phyloP scores from a whole-genome alignment of 2,888 invertebrate species.

The Protophormia terraenovae region DNA sequence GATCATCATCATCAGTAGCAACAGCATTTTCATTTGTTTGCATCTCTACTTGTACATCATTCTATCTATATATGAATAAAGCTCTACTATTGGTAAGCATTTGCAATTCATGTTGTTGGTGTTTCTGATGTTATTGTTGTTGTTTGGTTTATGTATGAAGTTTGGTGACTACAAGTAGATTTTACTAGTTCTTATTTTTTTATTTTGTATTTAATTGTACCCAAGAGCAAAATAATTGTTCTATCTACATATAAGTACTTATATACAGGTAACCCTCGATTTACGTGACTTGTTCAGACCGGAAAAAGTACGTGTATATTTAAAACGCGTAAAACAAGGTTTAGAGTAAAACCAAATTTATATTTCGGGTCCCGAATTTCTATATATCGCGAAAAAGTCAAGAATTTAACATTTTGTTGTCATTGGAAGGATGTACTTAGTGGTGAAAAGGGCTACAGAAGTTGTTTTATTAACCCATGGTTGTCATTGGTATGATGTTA shows the following conservation, averaged over 20 bases:
- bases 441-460: no score
- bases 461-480: no score
- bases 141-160: not conserved
- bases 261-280: no score
- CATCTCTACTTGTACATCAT: not conserved
- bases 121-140: not conserved
- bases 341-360: no score
- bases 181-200: not conserved
- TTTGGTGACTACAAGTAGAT: constrained; percentile 20
- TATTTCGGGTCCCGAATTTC: no score
- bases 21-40: not conserved
- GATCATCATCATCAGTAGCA: not conserved
- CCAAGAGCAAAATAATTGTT: constrained; percentile 7
- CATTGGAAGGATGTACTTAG: no score
- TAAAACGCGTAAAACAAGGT: no score
- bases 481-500: no score
- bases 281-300: no score
- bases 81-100: not conserved
- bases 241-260: not conserved
- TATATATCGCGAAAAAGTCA: no score
- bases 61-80: not conserved
- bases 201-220: constrained; percentile 22
- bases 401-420: no score
- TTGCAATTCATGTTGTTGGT: constrained; percentile 20
- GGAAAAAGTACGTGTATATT: no score